Base-by-base conservation (phyloP, 2,888 invertebrate genomes). In the Gymnosoma rotundatum region DNA sequence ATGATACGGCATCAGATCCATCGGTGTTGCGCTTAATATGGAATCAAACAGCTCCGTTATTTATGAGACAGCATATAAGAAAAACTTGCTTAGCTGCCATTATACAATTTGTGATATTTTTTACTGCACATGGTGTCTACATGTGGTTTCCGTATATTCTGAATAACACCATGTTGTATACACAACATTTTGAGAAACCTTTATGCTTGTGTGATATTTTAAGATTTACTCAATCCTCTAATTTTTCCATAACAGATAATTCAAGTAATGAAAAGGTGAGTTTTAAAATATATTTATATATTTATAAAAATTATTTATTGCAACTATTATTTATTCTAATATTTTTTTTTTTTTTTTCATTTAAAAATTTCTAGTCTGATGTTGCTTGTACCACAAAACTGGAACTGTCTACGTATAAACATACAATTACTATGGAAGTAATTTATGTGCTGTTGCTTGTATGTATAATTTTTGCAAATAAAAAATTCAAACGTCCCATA, bases 101-200 rank as follows among this genome's bases (percentile, higher is more conserved):
- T 1, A 88, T 92, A 58, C 90, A 91, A 86, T 91, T 91, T 86
- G 88, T 88, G 12, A 89, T 89, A 67, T 91, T 88, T 85, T 88
- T 89, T 66, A 89, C 89, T 38, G 90, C 88, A 6, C 89, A 90
- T 64, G 90, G 91, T 0, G 87, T 92, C 20, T 90, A 91, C 42
- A 89, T 92, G 88, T 92, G 91, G 90, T 90, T 91, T 76, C 91
- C 91, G 0, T 90, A 89, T 56, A 90, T 92, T 18, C 87, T 91
- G 0, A 91, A 91, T 81, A 88, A 87, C 18, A 85, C 89, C 14
- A 89, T 89, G 74, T 87, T 89, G 54, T 91, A 88, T 78, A 87
- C 87, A 1, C 86, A 86, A 20, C 48, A 80, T 14, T 85, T 88
- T 79, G 86, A 89, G 2, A 74, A 86, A 32, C 69, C 86, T 0